Evolutionary conservation across 2,113 vertebrate genomes (phyloP).

Genomic region (Hiodon tergisus): DNA sequence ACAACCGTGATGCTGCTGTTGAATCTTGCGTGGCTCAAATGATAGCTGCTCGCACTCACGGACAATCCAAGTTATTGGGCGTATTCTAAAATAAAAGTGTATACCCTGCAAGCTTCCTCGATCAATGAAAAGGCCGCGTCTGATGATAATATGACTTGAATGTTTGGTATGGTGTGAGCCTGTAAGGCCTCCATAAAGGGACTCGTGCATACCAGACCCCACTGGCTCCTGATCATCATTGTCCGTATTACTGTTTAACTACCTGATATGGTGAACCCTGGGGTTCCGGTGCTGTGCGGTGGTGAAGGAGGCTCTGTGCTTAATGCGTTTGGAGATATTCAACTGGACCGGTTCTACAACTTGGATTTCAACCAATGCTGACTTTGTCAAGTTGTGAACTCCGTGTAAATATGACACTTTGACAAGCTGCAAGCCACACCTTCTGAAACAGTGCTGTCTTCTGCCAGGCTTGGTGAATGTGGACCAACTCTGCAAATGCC

Average conservation of each 20-base stretch:
- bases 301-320: too few species aligned
- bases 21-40: too few species aligned
- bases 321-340: too few species aligned
- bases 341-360: too few species aligned
- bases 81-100: background rate
- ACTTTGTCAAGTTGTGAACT: background rate
- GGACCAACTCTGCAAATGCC: too few species aligned
- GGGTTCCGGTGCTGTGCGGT: too few species aligned
- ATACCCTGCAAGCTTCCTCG: background rate
- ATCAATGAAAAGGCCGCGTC: background rate
- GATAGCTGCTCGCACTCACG: too few species aligned
- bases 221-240: background rate
- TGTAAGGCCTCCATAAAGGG: background rate
- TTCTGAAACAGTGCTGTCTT: slow-evolving; percentile 9
- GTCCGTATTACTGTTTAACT: too few species aligned
- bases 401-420: slow-evolving; percentile 8
- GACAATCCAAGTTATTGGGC: too few species aligned
- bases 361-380: background rate
- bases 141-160: background rate
- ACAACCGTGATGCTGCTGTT: too few species aligned
- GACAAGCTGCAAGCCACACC: background rate
- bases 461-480: background rate
- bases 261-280: too few species aligned
- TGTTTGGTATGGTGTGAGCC: too few species aligned
- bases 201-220: background rate